phyloP scores from a whole-genome alignment of 64 coral and sea anemone genomes.

The Astreopora myriophthalma region DNA sequence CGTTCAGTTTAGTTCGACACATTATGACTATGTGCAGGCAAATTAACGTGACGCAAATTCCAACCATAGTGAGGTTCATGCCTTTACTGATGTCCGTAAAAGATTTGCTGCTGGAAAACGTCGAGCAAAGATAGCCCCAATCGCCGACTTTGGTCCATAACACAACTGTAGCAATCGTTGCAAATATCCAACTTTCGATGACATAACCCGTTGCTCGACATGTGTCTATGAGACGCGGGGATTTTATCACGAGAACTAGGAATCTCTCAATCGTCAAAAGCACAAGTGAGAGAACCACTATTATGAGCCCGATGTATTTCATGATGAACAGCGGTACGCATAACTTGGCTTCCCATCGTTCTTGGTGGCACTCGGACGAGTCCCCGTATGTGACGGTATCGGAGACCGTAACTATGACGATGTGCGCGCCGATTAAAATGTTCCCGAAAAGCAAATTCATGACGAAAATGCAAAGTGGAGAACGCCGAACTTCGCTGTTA shows the following conservation, averaged over 20 bases:
- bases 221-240: slow-evolving; percentile 65
- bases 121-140: slow-evolving; percentile 93
- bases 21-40: slow-evolving; percentile 67
- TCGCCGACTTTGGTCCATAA: slow-evolving; percentile 81
- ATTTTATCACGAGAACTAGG: slow-evolving; percentile 75
- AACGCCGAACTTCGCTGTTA: slow-evolving; percentile 73
- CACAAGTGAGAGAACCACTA: slow-evolving; percentile 75
- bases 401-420: slow-evolving; percentile 77
- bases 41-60: slow-evolving; percentile 62
- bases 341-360: slow-evolving; percentile 72
- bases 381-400: slow-evolving; percentile 79
- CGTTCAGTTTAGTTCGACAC: slow-evolving; percentile 44
- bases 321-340: slow-evolving; percentile 87
- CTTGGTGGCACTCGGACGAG: slow-evolving; percentile 68
- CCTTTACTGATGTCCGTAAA: slow-evolving; percentile 82
- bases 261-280: slow-evolving; percentile 81
- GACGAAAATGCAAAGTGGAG: slow-evolving; percentile 87
- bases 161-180: slow-evolving; percentile 74
- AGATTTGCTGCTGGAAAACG: slow-evolving; percentile 56
- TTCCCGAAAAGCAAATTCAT: slow-evolving; percentile 91
- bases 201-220: slow-evolving; percentile 90
- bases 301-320: slow-evolving; percentile 75
- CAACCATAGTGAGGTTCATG: slow-evolving; percentile 56
- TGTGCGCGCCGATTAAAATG: slow-evolving; percentile 79
- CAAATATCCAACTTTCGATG: slow-evolving; percentile 88